These are phyloP conservation scores for Tragelaphus buxtoni DNA, from an alignment of 2,113 vertebrate genomes.

Conservation along the genomic window DNA sequence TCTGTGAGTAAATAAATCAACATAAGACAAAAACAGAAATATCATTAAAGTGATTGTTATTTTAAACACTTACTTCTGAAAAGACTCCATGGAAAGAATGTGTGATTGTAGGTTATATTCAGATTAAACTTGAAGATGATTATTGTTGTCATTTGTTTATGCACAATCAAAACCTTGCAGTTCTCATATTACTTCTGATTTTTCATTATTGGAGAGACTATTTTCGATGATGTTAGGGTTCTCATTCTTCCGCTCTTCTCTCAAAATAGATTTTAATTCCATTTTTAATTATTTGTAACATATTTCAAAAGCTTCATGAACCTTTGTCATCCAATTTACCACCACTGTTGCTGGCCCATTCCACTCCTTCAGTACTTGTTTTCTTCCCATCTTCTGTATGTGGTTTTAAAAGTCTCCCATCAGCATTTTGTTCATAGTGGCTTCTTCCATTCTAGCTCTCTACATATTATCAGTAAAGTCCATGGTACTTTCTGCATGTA, in stretches of 20 bases:
- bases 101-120: not conserved
- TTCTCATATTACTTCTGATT: not conserved
- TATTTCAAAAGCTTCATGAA: not conserved
- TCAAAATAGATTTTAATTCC: not conserved
- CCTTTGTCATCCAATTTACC: not conserved
- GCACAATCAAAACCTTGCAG: not conserved
- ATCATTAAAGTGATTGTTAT: not conserved
- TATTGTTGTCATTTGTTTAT: not conserved
- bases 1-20: not conserved
- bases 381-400: not conserved
- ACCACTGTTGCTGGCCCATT: not conserved
- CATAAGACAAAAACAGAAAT: not conserved
- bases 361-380: not conserved
- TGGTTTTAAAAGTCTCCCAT: not conserved
- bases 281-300: not conserved
- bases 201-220: not conserved
- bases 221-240: not conserved
- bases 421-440: not conserved
- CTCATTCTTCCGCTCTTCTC: not conserved
- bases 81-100: not conserved
- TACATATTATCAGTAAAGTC: not conserved
- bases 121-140: constrained; percentile 36
- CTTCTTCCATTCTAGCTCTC: not conserved
- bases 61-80: not conserved
- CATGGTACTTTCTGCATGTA: not conserved